Base-by-base conservation (phyloP, 2,113 vertebrate genomes). In the Carassius carassius region DNA sequence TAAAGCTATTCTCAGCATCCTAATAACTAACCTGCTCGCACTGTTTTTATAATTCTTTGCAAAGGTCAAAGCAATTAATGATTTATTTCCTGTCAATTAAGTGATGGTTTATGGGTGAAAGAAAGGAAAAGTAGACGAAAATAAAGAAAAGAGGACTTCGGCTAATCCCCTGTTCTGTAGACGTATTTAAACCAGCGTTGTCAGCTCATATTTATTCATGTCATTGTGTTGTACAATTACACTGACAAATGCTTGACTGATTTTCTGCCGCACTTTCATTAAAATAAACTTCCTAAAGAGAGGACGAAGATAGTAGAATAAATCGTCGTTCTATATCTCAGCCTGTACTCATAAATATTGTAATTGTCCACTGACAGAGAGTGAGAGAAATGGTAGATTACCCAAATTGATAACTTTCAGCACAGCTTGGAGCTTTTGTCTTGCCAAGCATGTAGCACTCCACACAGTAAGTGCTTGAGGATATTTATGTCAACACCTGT, bases 201-300 rank as follows among this genome's bases (percentile, higher is more conserved):
- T 91, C 84, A 85, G 84, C 91, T 93, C 91, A 93, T 92, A 93
- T 91, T 93, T 93, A 95, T 94, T 94, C 92, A 94, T 92, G 89
- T 89, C 91, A 93, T 93, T 93, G 92, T 93, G 93, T 94, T 92
- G 90, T 93, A 94, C 91, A 94, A 93, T 94, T 94, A 94, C 92
- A 90, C 89, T 92, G 93, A 94, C 92, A 94, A 94, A 94, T 94
- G 94, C 93, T 92, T 92, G 92, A 94, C 90, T 92, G 92, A 92
- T 94, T 94, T 94, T 92, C 89, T 92, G 91, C 88, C 58, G 79
- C 89, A 89, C 90, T 93, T 94, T 94, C 91, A 94, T 94, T 93
- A 90, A 92, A 94, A 91, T 90, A 92, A 54, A 86, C 81, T 84
- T 85, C 80, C 69, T 70, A 79, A 84, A 87, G 84, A 87, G 78